Evolutionary conservation across 2,113 vertebrate genomes (phyloP).

Genomic region (Thryonomys swinderianus): DNA sequence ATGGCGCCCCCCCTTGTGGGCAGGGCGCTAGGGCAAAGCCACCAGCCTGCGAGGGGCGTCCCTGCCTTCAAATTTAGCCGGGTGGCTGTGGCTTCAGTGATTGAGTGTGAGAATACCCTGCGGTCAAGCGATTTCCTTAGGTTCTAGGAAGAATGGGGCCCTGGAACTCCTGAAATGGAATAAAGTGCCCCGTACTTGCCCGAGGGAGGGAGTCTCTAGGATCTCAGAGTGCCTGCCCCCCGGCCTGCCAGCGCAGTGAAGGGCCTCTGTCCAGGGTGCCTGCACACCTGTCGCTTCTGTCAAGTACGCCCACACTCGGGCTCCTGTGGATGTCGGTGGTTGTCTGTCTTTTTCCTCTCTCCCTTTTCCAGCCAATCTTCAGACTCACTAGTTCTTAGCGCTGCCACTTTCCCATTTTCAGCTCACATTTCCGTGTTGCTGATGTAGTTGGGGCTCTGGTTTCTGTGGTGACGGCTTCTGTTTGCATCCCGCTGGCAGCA

Average conservation of each 20-base stretch:
- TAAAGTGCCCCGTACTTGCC: background rate
- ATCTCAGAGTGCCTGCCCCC: background rate
- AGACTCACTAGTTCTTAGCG: background rate
- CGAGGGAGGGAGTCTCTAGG: background rate
- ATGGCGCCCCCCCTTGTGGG: accelerated
- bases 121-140: background rate
- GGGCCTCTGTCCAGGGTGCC: background rate
- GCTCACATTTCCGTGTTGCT: background rate
- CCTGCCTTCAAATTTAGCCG: background rate
- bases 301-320: background rate
- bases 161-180: background rate
- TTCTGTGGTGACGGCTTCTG: background rate
- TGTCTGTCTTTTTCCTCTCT: background rate
- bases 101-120: background rate
- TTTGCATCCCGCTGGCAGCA: background rate
- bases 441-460: background rate
- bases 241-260: background rate
- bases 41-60: accelerated
- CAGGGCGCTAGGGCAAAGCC: background rate
- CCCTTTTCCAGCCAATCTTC: background rate
- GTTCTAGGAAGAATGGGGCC: too few relatives aligned
- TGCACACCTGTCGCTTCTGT: background rate
- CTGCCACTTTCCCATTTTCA: background rate
- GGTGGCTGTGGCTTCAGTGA: background rate
- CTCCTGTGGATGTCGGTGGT: background rate